Percentiles rank a stretch among this genome's conserved stretches.
Conservation (phyloP, 2,888 invertebrate genomes). For the Drosophila buzzatii region DNA sequence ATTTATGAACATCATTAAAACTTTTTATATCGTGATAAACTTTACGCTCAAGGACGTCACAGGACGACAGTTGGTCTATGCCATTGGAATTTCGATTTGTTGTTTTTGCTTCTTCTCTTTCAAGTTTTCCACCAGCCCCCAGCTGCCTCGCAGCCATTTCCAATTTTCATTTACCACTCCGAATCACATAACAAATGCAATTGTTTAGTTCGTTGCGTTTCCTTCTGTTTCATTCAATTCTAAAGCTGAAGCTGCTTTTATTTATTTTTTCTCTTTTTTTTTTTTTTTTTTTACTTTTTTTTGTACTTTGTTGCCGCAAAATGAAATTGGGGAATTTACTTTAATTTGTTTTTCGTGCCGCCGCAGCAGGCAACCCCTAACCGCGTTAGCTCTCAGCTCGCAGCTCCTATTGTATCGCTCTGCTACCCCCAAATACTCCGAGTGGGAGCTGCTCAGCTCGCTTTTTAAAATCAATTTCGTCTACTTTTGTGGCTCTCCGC, state of each 20-base stretch:
- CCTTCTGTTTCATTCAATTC: slow-evolving; percentile 58
- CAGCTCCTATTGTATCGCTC: slow-evolving; percentile 9
- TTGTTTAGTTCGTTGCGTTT: slow-evolving; percentile 68
- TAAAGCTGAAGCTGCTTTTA: slow-evolving; percentile 57
- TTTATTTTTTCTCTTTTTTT: slow-evolving; percentile 22
- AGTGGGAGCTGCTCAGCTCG: slow-evolving; percentile 40
- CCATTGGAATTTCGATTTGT: background rate
- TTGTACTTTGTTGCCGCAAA: slow-evolving; percentile 72
- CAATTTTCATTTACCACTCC: slow-evolving; percentile 22
- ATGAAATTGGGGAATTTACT: slow-evolving; percentile 80
- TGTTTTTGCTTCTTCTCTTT: background rate
- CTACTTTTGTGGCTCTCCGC: slow-evolving; percentile 64
- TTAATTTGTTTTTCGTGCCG: slow-evolving; percentile 80
- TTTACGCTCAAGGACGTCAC: slow-evolving; percentile 48
- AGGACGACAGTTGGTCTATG: slow-evolving; percentile 30
- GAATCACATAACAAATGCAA: slow-evolving; percentile 57
- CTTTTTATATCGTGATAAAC: slow-evolving; percentile 53
- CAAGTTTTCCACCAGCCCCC: slow-evolving; percentile 7
- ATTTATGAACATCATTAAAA: slow-evolving; percentile 61
- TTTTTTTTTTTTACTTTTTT: slow-evolving; percentile 39
- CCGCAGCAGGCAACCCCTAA: slow-evolving; percentile 56
- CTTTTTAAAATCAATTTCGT: slow-evolving; percentile 80
- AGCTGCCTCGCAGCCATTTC: slow-evolving; percentile 12
- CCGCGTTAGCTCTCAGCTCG: slow-evolving; percentile 28
- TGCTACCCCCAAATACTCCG: slow-evolving; percentile 19